phyloP scores from a whole-genome alignment of 1,140 invertebrate species.

The Trichogramma pretiosum region DNA sequence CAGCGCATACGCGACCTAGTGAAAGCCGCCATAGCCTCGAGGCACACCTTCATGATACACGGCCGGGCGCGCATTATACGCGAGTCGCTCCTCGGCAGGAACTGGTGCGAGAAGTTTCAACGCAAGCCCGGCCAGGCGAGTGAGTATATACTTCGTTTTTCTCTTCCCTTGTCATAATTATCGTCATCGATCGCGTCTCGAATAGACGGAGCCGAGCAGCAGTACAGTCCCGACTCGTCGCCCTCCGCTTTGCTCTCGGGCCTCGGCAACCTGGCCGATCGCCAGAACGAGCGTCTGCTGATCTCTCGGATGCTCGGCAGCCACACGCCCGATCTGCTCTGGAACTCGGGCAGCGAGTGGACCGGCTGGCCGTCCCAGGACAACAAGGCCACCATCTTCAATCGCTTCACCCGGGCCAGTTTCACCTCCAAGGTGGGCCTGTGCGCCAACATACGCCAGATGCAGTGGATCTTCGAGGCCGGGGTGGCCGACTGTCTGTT shows the following conservation, averaged over 20 bases:
- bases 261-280: slow-evolving; percentile 32
- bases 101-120: slow-evolving; percentile 42
- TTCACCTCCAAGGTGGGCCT: slow-evolving; percentile 84
- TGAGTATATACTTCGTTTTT: background rate
- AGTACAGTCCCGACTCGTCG: slow-evolving; percentile 31
- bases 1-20: slow-evolving; percentile 34
- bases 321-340: slow-evolving; percentile 74
- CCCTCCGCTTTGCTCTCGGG: slow-evolving; percentile 34
- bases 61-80: slow-evolving; percentile 36
- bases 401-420: slow-evolving; percentile 69
- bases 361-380: slow-evolving; percentile 58
- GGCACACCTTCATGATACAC: slow-evolving; percentile 41
- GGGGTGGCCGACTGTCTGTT: slow-evolving; percentile 71
- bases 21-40: slow-evolving; percentile 30
- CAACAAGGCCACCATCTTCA: slow-evolving; percentile 58
- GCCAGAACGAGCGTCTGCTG: slow-evolving; percentile 32
- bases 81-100: slow-evolving; percentile 36
- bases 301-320: slow-evolving; percentile 44
- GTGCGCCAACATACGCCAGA: slow-evolving; percentile 70
- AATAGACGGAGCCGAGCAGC: slow-evolving; percentile 24
- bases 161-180: too few species aligned
- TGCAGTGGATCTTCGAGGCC: slow-evolving; percentile 82
- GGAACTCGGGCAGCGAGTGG: slow-evolving; percentile 77
- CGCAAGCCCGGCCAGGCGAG: slow-evolving; percentile 19
- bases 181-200: background rate